phyloP scores from a whole-genome alignment of 2,113 vertebrate species.

The Gymnogyps californianus region DNA sequence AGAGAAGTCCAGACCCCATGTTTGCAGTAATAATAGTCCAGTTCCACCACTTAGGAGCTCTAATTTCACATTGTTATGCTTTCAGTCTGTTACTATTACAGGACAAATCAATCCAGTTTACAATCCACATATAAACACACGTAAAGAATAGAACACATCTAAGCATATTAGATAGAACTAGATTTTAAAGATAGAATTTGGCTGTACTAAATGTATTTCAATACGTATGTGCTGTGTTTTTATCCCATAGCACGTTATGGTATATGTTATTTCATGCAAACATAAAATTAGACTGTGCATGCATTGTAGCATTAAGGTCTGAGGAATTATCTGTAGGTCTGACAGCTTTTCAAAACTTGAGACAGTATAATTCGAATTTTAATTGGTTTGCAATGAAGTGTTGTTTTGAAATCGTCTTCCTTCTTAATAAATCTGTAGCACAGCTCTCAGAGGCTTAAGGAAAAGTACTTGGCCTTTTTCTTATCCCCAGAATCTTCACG shows the following conservation, averaged over 20 bases:
- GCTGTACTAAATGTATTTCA: not conserved
- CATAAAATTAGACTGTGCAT: not conserved
- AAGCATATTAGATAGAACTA: not conserved
- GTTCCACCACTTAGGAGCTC: not conserved
- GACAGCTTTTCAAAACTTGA: slow-evolving; percentile 12
- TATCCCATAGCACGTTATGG: not conserved
- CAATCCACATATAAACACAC: not conserved
- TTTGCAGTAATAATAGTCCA: not conserved
- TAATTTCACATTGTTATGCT: not conserved
- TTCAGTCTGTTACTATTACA: not conserved
- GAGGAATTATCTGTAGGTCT: not conserved
- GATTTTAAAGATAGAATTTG: not conserved
- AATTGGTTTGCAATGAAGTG: slow-evolving; percentile 18
- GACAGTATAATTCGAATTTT: slow-evolving; percentile 23
- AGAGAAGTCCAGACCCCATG: not conserved
- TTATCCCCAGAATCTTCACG: slow-evolving; percentile 27
- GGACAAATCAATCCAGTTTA: not conserved
- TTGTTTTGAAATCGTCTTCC: slow-evolving; percentile 7
- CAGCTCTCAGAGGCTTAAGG: slow-evolving; percentile 12
- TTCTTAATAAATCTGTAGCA: not conserved
- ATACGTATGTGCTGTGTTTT: not conserved
- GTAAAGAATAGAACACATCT: not conserved
- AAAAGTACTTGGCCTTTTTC: slow-evolving; percentile 20
- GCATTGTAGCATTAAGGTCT: not conserved
- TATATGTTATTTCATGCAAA: not conserved